A percentile compares a stretch with the other conserved stretches of the same genome.
Evolutionary conservation across 2,113 vertebrate genomes (phyloP).

Genomic region (Notothenia rossii): DNA sequence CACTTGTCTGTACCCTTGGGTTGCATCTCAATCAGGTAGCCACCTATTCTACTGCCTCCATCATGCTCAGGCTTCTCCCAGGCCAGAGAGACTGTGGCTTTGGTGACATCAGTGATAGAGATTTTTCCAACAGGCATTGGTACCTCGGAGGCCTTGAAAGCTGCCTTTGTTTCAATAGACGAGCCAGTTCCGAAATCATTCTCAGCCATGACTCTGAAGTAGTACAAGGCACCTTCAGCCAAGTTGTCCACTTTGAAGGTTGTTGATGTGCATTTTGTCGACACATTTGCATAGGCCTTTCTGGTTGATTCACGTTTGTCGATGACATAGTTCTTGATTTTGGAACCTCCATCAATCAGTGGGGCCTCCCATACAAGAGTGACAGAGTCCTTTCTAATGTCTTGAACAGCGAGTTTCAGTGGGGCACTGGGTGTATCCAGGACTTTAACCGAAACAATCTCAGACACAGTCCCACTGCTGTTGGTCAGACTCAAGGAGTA

Average conservation of each 20-base stretch:
- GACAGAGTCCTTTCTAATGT: conserved; percentile 91
- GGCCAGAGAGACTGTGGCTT: conserved; percentile 88
- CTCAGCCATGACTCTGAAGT: conserved; percentile 99
- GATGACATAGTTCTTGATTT: conserved; percentile 96
- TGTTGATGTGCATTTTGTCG: conserved; percentile 92
- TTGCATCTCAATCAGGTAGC: conserved; percentile 97
- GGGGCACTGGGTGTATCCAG: conserved; percentile 96
- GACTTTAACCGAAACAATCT: conserved; percentile 95
- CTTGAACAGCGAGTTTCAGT: conserved; percentile 91
- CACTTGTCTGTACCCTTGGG: conserved; percentile 95
- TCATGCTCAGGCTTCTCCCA: conserved; percentile 99
- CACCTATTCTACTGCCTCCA: conserved; percentile 94
- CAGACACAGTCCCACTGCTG: conserved; percentile 93
- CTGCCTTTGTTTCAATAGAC: conserved; percentile 90
- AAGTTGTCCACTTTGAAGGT: conserved; percentile 95
- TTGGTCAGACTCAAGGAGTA: conserved; percentile 93
- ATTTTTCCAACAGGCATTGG: conserved; percentile 94
- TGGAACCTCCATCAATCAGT: conserved; percentile 93
- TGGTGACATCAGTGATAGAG: conserved; percentile 93
- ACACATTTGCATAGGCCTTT: conserved; percentile 95
- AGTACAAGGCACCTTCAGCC: conserved; percentile 94
- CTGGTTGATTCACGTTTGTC: conserved; percentile 97
- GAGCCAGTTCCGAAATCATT: conserved; percentile 96
- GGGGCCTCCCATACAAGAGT: conserved; percentile 94
- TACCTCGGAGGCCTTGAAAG: conserved; percentile 95